phyloP scores from a whole-genome alignment of 2,113 vertebrate species.

The Centropus bengalensis region DNA sequence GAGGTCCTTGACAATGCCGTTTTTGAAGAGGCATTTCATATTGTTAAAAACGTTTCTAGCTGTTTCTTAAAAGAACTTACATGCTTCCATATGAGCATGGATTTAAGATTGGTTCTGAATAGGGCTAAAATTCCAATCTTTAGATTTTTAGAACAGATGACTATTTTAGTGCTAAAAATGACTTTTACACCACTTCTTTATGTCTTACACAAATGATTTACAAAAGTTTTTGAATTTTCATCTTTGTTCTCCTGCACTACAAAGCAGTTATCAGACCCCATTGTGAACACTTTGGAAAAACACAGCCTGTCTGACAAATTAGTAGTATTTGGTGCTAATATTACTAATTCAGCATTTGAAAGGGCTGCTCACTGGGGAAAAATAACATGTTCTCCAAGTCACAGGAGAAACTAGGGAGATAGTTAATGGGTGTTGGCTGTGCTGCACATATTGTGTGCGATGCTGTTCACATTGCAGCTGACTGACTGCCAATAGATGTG shows the following conservation, averaged over 20 bases:
- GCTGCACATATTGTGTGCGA: slow-evolving; percentile 47
- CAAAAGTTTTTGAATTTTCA: slow-evolving; percentile 62
- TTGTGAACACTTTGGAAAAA: slow-evolving; percentile 70
- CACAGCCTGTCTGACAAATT: slow-evolving; percentile 73
- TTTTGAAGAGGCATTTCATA: not conserved
- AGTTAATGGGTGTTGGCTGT: slow-evolving; percentile 79
- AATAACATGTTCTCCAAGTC: slow-evolving; percentile 78
- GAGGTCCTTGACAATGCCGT: not conserved
- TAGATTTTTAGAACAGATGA: not conserved
- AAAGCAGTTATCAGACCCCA: slow-evolving; percentile 70
- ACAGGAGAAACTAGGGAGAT: slow-evolving; percentile 77
- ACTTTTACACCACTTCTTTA: slow-evolving; percentile 39
- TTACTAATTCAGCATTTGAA: slow-evolving; percentile 80
- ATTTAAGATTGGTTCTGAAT: not conserved
- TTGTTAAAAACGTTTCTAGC: not conserved
- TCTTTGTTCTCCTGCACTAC: slow-evolving; percentile 47
- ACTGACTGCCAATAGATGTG: slow-evolving; percentile 76
- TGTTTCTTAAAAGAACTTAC: not conserved
- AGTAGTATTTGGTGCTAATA: slow-evolving; percentile 79
- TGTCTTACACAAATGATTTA: slow-evolving; percentile 50
- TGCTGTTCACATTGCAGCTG: slow-evolving; percentile 70
- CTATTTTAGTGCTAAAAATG: not conserved
- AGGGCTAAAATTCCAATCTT: not conserved
- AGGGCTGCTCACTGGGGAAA: slow-evolving; percentile 75
- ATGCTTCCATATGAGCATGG: not conserved